Evolutionary conservation across 1,140 invertebrate species (phyloP).

Genomic region (Drosophila hydei): DNA sequence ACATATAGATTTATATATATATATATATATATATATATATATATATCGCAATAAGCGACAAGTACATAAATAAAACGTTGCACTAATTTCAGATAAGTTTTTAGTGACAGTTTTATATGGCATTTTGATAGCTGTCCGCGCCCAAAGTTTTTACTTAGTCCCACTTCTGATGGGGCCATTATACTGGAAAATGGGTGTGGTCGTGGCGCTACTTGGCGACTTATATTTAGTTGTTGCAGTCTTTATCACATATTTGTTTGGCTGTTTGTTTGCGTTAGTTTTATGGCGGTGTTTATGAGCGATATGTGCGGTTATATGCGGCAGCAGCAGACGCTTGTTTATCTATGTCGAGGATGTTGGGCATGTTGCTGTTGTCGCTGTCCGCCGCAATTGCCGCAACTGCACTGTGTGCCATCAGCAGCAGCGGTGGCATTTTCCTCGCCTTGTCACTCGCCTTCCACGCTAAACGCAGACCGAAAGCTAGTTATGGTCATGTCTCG

Average conservation of each 20-base stretch:
- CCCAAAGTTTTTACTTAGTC: slow-evolving; percentile 67
- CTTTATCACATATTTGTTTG: slow-evolving; percentile 78
- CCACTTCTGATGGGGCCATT: slow-evolving; percentile 36
- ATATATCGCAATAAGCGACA: slow-evolving; percentile 6
- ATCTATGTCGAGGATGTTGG: slow-evolving; percentile 57
- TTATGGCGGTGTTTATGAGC: slow-evolving; percentile 77
- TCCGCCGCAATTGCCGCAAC: slow-evolving; percentile 5
- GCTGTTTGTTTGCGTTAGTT: slow-evolving; percentile 68
- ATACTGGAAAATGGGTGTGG: slow-evolving; percentile 38
- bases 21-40: not conserved
- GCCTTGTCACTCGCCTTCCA: slow-evolving; percentile 62
- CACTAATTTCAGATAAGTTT: slow-evolving; percentile 51
- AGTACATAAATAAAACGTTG: slow-evolving; percentile 51
- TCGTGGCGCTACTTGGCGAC: not conserved
- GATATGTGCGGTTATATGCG: slow-evolving; percentile 72
- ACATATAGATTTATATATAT: no score
- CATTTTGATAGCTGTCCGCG: slow-evolving; percentile 37
- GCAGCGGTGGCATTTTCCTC: slow-evolving; percentile 49
- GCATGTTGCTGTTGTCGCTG: slow-evolving; percentile 4
- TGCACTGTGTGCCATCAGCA: slow-evolving; percentile 20
- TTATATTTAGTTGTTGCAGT: slow-evolving; percentile 44
- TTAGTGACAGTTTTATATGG: slow-evolving; percentile 39
- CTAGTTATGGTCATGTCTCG: slow-evolving; percentile 64
- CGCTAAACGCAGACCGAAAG: slow-evolving; percentile 52
- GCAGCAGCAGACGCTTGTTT: slow-evolving; percentile 62